Base-by-base conservation (phyloP, 30 jellyfish, hydroid and myxozoan genomes). In the Kudoa iwatai region DNA sequence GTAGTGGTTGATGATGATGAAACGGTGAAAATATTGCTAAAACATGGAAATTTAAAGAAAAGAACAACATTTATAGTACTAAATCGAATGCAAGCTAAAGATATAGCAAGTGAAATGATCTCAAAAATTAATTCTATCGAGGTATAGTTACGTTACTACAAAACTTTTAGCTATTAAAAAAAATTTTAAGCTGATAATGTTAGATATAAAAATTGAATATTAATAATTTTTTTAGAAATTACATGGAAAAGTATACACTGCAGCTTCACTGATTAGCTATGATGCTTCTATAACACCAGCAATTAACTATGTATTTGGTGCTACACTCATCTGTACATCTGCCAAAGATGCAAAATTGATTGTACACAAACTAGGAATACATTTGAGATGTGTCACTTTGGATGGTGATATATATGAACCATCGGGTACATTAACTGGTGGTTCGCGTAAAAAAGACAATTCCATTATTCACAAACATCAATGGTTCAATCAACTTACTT, bases 381-480 rank as follows among this genome's bases (percentile, higher is more conserved):
- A 54, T 33, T 44, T 55, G 2, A 58, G 51, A 33, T 51, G 84
- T 6, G 90, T 67, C 17, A 67, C 90, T 0, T 25, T 67, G 23
- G 84, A 67, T 17, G 90, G 90, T 3, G 90, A 67, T 33, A 50
- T 53, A 2, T 53, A 57, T 39, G 90, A 67, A 38, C 84, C 90
- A 11, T 59, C 85, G 17, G 90, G 90, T 3, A 67, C 90, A 0
- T 38, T 67, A 32, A 43, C 83, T 23, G 90, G 90, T 31, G 90
- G 90, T 45, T 45, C 0, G 19, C 13, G 52, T 7, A 12, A 4
- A 4, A 42, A 19, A 7, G 43, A 42, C 9, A 21, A 19, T 21
- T 42, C 15, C 44, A 7, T 17, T 7, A 7, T 13, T 3, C 44
- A 7, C 11, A 18, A 36, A 7, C 25, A 36, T 6, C 9, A 28